Conservation (phyloP, 2,888 invertebrate genomes). For the Leptinotarsa tumamoca region DNA sequence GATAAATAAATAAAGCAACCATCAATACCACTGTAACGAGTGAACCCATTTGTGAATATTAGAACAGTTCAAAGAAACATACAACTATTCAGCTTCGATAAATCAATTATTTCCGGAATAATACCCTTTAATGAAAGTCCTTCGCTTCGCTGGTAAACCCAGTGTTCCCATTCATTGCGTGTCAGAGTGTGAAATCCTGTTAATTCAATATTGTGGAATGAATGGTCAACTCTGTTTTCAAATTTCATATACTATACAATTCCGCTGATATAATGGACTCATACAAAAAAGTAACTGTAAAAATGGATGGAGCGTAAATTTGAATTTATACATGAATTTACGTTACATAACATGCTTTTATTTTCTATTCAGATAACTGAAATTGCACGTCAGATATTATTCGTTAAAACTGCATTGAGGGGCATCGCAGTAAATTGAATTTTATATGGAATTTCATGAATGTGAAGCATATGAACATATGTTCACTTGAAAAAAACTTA, state of each 20-base stretch:
- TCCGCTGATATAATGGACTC: conserved; percentile 2
- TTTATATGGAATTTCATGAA: background rate
- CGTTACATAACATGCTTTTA: background rate
- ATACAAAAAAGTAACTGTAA: background rate
- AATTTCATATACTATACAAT: background rate
- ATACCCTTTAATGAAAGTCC: conserved; percentile 1
- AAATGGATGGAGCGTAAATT: background rate
- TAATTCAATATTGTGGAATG: conserved; percentile 11
- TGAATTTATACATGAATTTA: background rate
- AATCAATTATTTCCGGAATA: conserved; percentile 16
- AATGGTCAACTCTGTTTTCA: conserved; percentile 7
- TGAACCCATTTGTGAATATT: background rate
- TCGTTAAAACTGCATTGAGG: background rate
- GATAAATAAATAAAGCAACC: background rate
- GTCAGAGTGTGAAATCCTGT: conserved; percentile 8
- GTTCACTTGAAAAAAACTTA: background rate
- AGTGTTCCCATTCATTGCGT: background rate
- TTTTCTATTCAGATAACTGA: conserved; percentile 12
- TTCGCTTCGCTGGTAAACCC: conserved; percentile 4
- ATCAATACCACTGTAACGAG: background rate
- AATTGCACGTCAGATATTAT: background rate
- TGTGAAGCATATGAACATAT: background rate
- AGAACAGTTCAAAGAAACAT: background rate
- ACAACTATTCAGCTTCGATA: background rate
- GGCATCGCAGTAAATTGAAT: background rate